Conservation (phyloP, 2,797 vertebrate genomes). For the Urocyon cinereoargenteus region DNA sequence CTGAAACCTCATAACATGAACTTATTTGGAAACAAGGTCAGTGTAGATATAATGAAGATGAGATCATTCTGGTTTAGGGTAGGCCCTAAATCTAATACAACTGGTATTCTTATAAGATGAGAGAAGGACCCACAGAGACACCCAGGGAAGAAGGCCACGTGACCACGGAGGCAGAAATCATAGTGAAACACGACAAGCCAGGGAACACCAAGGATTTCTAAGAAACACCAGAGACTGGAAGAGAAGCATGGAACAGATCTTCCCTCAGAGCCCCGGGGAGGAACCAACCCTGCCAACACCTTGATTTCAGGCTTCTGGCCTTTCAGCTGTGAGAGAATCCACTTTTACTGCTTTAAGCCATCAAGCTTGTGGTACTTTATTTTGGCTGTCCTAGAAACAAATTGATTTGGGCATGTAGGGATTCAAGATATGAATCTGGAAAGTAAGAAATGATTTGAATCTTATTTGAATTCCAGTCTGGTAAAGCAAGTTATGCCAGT, state of each 20-base stretch:
- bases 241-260: neutral
- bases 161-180: neutral
- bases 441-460: slow-evolving; percentile 25
- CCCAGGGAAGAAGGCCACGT: accelerated
- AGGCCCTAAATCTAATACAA: neutral
- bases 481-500: slow-evolving; percentile 27
- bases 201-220: neutral
- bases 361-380: neutral
- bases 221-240: neutral
- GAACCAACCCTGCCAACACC: neutral
- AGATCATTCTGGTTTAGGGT: neutral
- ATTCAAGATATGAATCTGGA: neutral
- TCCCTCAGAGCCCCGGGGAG: neutral
- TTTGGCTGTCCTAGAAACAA: neutral
- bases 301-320: neutral
- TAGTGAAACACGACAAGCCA: neutral
- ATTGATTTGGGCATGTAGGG: neutral
- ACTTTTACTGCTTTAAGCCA: neutral
- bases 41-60: neutral
- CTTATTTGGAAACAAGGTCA: neutral
- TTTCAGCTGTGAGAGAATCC: neutral
- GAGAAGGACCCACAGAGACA: neutral
- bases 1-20: neutral
- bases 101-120: neutral
- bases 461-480: slow-evolving; percentile 18